Percentiles rank a stretch among this genome's conserved stretches.
Conservation (phyloP, 2,113 vertebrate genomes). For the Balaenoptera acutorostrata region DNA sequence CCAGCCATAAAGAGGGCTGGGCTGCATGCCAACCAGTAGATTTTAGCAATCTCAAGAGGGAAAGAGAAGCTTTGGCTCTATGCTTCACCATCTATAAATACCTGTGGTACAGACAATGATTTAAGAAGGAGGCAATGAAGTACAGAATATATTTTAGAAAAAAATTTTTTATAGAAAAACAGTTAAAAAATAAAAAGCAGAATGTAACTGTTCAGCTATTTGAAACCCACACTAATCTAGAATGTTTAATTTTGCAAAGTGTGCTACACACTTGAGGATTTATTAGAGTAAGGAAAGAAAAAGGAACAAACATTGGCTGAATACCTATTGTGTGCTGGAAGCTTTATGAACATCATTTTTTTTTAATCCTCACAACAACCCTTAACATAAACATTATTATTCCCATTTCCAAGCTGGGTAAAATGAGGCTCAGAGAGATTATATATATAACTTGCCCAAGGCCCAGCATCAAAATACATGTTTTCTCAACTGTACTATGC, state of each 20-base stretch:
- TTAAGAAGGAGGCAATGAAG: background rate
- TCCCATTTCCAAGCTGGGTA: background rate
- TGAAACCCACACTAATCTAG: background rate
- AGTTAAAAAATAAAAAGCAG: constrained; percentile 8
- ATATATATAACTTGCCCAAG: background rate
- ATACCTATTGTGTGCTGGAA: background rate
- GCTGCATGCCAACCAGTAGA: constrained; percentile 3
- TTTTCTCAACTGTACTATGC: background rate
- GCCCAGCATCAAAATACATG: background rate
- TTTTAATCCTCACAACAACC: background rate
- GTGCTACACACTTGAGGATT: background rate
- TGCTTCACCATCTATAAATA: constrained; percentile 14
- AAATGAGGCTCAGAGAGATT: background rate
- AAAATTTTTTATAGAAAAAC: constrained; percentile 3
- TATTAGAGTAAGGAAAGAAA: background rate
- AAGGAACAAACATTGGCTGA: background rate
- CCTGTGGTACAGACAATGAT: background rate
- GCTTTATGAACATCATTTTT: background rate
- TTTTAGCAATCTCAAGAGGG: constrained; percentile 27
- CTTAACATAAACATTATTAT: background rate
- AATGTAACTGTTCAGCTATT: background rate
- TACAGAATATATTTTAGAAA: background rate
- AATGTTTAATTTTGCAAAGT: background rate
- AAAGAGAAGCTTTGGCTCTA: background rate
- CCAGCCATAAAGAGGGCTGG: constrained; percentile 9